phyloP scores from a whole-genome alignment of 2,888 invertebrate genomes.

The Agrilus mali region DNA sequence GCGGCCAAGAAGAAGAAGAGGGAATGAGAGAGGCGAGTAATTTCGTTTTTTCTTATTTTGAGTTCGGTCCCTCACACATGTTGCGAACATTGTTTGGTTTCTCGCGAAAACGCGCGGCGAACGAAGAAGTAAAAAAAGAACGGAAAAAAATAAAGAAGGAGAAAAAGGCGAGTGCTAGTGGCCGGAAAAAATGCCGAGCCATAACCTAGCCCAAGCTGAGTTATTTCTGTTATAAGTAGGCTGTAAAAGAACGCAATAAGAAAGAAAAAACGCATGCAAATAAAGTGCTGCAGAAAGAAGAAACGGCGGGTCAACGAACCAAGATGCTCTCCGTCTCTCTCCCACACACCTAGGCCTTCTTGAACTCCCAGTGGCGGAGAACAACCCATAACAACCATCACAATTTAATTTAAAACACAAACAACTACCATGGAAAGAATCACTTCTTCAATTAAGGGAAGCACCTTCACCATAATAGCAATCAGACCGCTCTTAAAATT shows the following conservation, averaged over 20 bases:
- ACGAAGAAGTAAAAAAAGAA: not conserved
- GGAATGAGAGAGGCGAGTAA: too few species aligned
- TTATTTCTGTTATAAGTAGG: conserved; percentile 37
- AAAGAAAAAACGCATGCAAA: conserved; percentile 36
- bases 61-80: too few species aligned
- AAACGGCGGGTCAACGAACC: conserved; percentile 36
- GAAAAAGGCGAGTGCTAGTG: not conserved
- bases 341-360: conserved; percentile 28
- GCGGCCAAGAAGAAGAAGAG: too few species aligned
- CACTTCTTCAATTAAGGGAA: too few species aligned
- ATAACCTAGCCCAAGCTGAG: conserved; percentile 36
- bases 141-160: not conserved
- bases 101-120: not conserved
- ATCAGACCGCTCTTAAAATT: too few species aligned
- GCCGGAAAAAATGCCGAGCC: conserved; percentile 15
- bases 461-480: too few species aligned
- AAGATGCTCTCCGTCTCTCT: conserved; percentile 31
- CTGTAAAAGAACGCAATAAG: conserved; percentile 34
- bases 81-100: not conserved
- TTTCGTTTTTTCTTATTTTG: too few species aligned
- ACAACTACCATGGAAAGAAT: too few species aligned
- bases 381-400: not conserved
- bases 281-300: conserved; percentile 38
- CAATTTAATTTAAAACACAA: too few species aligned
- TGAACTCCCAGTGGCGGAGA: conserved; percentile 4